phyloP scores from a whole-genome alignment of 2,888 invertebrate genomes.

The Dryococelus australis region DNA sequence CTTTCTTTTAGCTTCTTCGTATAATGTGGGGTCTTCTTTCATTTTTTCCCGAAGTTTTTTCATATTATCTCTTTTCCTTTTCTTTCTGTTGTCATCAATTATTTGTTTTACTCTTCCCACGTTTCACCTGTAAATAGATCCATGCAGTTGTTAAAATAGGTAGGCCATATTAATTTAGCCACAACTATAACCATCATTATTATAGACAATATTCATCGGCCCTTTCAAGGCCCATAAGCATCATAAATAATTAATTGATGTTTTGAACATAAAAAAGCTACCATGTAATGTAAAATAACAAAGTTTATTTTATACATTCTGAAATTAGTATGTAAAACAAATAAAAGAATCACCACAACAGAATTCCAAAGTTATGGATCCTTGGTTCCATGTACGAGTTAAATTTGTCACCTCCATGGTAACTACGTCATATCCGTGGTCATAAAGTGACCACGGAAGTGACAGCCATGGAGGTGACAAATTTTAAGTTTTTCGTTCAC shows the following conservation, averaged over 20 bases:
- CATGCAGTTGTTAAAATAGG: not conserved
- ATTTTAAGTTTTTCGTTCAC: not conserved
- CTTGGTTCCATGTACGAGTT: not conserved
- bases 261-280: not conserved
- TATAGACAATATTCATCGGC: too few species aligned
- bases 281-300: not conserved
- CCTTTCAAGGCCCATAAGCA: too few species aligned
- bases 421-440: not conserved
- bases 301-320: not conserved
- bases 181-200: too few species aligned
- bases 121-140: not conserved
- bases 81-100: not conserved
- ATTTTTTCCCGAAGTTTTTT: not conserved
- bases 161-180: not conserved
- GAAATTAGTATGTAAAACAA: not conserved
- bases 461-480: conserved; percentile 20
- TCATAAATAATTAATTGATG: too few species aligned
- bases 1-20: conserved; percentile 23
- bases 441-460: not conserved
- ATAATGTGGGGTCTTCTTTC: not conserved
- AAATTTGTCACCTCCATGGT: conserved; percentile 11
- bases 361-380: not conserved
- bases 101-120: not conserved
- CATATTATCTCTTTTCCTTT: not conserved
- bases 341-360: not conserved